Evolutionary conservation across 2,888 invertebrate genomes (phyloP), one percentile per base, ranked within the genome.

Genomic region (Aphelenchoides bicaudatus): DNA sequence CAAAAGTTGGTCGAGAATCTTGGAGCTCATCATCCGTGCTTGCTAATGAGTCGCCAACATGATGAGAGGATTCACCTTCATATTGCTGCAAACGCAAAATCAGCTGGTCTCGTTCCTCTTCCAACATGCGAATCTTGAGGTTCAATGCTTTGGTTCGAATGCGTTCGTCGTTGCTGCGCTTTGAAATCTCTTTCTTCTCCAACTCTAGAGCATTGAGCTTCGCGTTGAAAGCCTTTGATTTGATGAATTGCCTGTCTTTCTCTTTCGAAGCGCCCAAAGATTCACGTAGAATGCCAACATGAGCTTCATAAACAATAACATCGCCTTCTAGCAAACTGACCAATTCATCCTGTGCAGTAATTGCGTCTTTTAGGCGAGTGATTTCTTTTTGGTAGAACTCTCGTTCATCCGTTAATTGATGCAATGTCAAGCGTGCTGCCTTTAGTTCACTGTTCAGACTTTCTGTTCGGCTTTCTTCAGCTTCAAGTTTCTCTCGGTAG

Each of bases 161-260:
- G 23, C 70, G 63, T 39, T 73, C 71, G 56, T 73, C 72, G 39
- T 64, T 70, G 46, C 67, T 69, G 25, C 67, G 66, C 37, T 70
- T 65, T 31, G 65, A 65, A 47, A 71, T 74, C 61, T 68, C 63
- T 27, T 73, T 70, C 53, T 76, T 78, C 47, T 78, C 78, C 46
- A 66, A 59, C 53, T 75, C 73, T 53, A 75, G 58, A 4, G 72
- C 74, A 49, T 66, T 63, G 53, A 78, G 50, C 56, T 78, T 78
- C 31, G 75, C 72, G 50, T 71, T 68, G 59, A 73, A 74, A 2
- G 78, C 78, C 58, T 78, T 78, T 23, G 74, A 73, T 43, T 71
- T 71, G 27, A 74, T 71, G n/a, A 70, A 63, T 31, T 74, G 71
- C 6, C 73, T 67, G 49, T 76, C 73, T 27, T 75, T 73, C 34